Evolutionary conservation across 2,797 vertebrate genomes (phyloP).

Genomic region (Nannoperca obscura): DNA sequence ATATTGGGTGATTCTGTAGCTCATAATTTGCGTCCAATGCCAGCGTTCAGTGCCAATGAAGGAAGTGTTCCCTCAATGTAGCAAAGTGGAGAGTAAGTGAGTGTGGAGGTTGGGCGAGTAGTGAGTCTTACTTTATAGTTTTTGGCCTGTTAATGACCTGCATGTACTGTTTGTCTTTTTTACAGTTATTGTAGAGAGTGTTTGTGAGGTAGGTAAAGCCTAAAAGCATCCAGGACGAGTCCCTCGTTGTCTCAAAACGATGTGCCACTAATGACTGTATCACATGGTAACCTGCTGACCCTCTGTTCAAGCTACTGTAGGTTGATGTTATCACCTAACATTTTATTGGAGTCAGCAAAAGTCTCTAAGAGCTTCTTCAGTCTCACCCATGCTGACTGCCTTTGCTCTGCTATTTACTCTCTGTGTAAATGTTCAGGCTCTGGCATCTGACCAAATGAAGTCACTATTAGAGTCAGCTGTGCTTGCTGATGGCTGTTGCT

Average conservation of each 20-base stretch:
- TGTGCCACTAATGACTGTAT: background rate
- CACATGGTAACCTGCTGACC: background rate
- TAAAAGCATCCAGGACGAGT: background rate
- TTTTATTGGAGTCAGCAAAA: background rate
- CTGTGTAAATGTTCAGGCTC: slow-evolving; percentile 1
- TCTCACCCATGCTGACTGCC: background rate
- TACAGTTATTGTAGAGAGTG: background rate
- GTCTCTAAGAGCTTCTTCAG: background rate
- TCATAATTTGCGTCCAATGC: background rate
- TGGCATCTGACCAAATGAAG: slow-evolving; percentile 5
- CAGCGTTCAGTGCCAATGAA: background rate
- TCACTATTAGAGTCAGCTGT: background rate
- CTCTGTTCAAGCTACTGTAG: background rate
- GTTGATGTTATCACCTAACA: background rate
- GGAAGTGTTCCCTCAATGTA: too few species aligned
- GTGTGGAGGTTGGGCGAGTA: background rate
- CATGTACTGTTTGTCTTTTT: background rate
- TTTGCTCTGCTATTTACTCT: background rate
- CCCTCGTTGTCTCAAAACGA: background rate
- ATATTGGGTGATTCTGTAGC: background rate
- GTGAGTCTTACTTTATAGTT: background rate
- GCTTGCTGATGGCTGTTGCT: background rate
- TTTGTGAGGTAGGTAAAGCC: background rate
- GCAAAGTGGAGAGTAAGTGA: background rate
- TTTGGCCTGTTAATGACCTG: background rate